phyloP scores from a whole-genome alignment of 2,888 invertebrate genomes.

The Perdita meconis region DNA sequence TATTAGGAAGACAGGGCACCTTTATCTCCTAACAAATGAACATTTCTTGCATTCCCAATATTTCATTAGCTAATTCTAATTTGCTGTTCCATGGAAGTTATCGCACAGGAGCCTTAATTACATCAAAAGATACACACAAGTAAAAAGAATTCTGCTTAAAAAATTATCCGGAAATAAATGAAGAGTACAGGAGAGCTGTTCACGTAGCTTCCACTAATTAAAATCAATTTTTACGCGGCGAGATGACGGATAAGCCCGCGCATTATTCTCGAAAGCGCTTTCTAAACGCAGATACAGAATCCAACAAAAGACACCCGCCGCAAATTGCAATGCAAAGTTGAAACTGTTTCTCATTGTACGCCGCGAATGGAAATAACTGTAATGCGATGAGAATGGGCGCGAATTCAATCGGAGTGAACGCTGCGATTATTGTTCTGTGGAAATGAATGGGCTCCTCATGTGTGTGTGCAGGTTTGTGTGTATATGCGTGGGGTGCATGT shows the following conservation, averaged over 20 bases:
- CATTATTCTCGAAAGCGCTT: constrained; percentile 20
- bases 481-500: too few species aligned
- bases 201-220: constrained; percentile 15
- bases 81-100: too few species aligned
- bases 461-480: too few species aligned
- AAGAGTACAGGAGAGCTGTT: too few species aligned
- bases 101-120: not conserved
- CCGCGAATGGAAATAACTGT: constrained; percentile 36
- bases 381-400: constrained; percentile 47
- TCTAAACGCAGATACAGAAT: not conserved
- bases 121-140: not conserved
- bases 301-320: constrained; percentile 1
- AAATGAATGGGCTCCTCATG: constrained; percentile 57
- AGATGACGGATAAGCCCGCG: constrained; percentile 9
- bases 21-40: too few species aligned
- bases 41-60: not conserved
- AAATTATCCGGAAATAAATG: too few species aligned
- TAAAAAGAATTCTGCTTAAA: not conserved
- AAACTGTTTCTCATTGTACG: constrained; percentile 25
- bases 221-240: not conserved
- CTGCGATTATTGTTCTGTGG: constrained; percentile 21
- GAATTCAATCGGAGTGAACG: constrained; percentile 45
- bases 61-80: not conserved
- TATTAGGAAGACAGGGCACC: too few species aligned
- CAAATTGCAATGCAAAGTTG: constrained; percentile 10